Conservation (phyloP, 2,797 vertebrate genomes). For the Pagetopsis macropterus region DNA sequence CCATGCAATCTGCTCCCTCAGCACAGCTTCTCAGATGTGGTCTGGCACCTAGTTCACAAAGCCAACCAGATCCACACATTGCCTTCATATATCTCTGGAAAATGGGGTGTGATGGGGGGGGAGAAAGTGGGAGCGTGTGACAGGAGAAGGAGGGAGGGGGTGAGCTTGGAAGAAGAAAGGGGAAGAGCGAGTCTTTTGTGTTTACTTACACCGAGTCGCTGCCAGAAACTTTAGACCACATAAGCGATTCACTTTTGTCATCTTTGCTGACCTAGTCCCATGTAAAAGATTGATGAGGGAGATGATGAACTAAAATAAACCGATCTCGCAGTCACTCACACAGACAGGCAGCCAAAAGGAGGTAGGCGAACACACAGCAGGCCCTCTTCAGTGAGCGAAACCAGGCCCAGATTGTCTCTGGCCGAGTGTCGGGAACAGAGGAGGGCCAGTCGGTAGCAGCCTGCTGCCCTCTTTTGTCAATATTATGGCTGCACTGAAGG, state of each 20-base stretch:
- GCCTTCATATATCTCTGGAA: constrained; percentile 82
- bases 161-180: constrained; percentile 51
- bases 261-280: constrained; percentile 81
- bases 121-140: constrained; percentile 51
- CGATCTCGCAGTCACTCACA: constrained; percentile 77
- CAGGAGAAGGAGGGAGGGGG: not conserved
- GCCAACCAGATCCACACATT: constrained; percentile 86
- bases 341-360: constrained; percentile 69
- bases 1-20: constrained; percentile 83
- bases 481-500: constrained; percentile 59
- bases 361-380: constrained; percentile 61
- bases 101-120: constrained; percentile 46
- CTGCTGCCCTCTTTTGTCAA: constrained; percentile 82
- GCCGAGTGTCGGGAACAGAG: constrained; percentile 40
- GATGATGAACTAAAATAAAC: constrained; percentile 83
- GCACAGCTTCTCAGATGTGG: constrained; percentile 89
- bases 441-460: constrained; percentile 67
- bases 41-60: constrained; percentile 92
- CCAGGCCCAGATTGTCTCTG: constrained; percentile 56
- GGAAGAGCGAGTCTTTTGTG: constrained; percentile 72
- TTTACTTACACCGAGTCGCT: constrained; percentile 79
- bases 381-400: constrained; percentile 61
- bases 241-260: constrained; percentile 77
- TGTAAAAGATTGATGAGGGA: constrained; percentile 82
- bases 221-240: constrained; percentile 81